Conservation (phyloP, 1,140 invertebrate species). For the Marisa cornuarietis region DNA sequence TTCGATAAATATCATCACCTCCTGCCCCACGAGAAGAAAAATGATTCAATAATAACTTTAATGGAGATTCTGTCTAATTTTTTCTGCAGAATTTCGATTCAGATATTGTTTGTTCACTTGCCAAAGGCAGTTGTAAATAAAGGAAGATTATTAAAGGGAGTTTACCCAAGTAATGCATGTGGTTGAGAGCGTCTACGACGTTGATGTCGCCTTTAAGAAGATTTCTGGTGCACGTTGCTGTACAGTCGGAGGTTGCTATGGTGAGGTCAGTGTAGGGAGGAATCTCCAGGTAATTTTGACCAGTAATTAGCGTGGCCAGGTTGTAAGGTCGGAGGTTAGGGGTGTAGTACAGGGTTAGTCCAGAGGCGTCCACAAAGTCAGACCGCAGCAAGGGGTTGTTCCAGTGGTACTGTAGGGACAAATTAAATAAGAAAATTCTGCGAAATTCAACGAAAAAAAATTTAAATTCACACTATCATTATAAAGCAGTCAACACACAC, state of each 20-base stretch:
- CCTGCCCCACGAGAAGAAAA: background rate
- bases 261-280: slow-evolving; percentile 8
- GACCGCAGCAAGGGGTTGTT: slow-evolving; percentile 22
- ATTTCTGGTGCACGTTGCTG: slow-evolving; percentile 16
- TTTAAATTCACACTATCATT: too few species aligned
- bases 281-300: slow-evolving; percentile 30
- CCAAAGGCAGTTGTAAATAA: too few species aligned
- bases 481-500: too few species aligned
- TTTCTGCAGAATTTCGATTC: background rate
- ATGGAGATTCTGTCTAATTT: too few species aligned
- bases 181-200: slow-evolving; percentile 17
- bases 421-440: too few species aligned
- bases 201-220: slow-evolving; percentile 13
- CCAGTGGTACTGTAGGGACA: slow-evolving; percentile 43
- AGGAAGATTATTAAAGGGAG: too few species aligned
- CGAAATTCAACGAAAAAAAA: too few species aligned
- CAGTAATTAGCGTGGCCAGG: slow-evolving; percentile 26
- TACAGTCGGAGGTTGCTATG: slow-evolving; percentile 20
- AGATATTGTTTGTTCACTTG: background rate
- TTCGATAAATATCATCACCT: background rate
- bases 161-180: slow-evolving; percentile 39
- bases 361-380: slow-evolving; percentile 28
- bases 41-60: background rate
- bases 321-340: slow-evolving; percentile 27
- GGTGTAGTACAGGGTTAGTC: slow-evolving; percentile 35